A percentile compares a stretch with the other conserved stretches of the same genome.
Conservation (phyloP, 2,888 invertebrate species). For the Bursaphelenchus okinawaensis region DNA sequence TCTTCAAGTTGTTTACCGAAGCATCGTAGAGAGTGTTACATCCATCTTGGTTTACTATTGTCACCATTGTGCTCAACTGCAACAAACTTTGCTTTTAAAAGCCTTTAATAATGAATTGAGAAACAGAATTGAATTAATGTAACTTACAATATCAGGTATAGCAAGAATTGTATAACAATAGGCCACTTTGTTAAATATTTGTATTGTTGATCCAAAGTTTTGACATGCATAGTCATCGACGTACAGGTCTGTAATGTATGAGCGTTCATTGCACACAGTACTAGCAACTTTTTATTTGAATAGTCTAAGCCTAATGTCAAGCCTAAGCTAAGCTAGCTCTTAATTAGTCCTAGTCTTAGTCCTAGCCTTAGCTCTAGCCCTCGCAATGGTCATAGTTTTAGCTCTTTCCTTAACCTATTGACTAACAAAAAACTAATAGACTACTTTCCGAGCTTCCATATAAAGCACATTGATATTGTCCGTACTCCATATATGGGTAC, state of each 20-base stretch:
- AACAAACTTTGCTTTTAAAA: not conserved
- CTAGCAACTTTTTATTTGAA: too few relatives aligned
- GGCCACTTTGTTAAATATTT: slow-evolving; percentile 2
- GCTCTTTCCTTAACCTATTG: too few relatives aligned
- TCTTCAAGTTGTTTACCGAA: not conserved
- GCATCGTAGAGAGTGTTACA: slow-evolving; percentile 4
- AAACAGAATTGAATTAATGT: too few relatives aligned
- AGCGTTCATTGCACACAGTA: too few relatives aligned
- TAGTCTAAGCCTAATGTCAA: too few relatives aligned
- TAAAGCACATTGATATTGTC: not conserved
- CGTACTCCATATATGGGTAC: not conserved
- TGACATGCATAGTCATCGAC: not conserved
- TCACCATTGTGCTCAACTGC: not conserved
- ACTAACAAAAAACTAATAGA: too few relatives aligned
- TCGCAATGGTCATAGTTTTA: too few relatives aligned
- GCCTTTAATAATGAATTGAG: not conserved
- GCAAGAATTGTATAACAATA: slow-evolving; percentile 5
- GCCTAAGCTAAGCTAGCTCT: too few relatives aligned
- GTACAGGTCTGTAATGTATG: not conserved
- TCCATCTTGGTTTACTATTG: not conserved
- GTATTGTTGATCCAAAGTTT: not conserved
- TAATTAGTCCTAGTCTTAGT: too few relatives aligned
- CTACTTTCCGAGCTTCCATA: not conserved
- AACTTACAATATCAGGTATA: not conserved
- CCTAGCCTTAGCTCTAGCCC: too few relatives aligned